These are phyloP conservation scores for Seriola rivoliana DNA, from an alignment of 2,113 vertebrate genomes.

Conservation along the genomic window DNA sequence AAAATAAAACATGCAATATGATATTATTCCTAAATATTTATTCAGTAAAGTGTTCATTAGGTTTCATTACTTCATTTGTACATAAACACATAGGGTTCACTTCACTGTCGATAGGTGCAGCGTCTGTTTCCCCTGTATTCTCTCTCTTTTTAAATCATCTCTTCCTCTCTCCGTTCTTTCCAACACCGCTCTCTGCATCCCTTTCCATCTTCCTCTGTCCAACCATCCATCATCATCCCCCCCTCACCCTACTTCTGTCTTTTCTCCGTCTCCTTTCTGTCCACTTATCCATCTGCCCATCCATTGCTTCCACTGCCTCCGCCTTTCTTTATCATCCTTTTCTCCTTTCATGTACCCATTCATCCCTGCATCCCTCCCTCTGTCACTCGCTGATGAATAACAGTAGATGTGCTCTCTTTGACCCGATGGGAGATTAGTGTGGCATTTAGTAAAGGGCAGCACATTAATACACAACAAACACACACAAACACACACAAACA, in stretches of 20 bases:
- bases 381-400: constrained; percentile 64
- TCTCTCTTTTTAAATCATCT: background rate
- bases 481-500: background rate
- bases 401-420: constrained; percentile 85
- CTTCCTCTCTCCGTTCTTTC: background rate
- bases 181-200: constrained; percentile 4
- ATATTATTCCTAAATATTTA: background rate
- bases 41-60: background rate
- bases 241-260: constrained; percentile 8
- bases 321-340: constrained; percentile 23
- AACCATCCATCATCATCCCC: constrained; percentile 33
- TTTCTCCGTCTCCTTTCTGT: constrained; percentile 21
- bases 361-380: constrained; percentile 57
- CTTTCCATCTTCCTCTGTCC: constrained; percentile 11
- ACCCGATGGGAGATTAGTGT: constrained; percentile 92
- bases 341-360: constrained; percentile 63
- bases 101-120: background rate
- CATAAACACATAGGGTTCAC: background rate
- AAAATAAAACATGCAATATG: background rate
- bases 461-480: constrained; percentile 84
- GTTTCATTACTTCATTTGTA: background rate
- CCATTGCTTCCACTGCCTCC: constrained; percentile 54
- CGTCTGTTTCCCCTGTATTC: background rate
- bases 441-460: constrained; percentile 93
- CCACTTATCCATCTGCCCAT: constrained; percentile 31